Evolutionary conservation across 2,888 invertebrate genomes (phyloP).

Genomic region (Sesia apiformis): DNA sequence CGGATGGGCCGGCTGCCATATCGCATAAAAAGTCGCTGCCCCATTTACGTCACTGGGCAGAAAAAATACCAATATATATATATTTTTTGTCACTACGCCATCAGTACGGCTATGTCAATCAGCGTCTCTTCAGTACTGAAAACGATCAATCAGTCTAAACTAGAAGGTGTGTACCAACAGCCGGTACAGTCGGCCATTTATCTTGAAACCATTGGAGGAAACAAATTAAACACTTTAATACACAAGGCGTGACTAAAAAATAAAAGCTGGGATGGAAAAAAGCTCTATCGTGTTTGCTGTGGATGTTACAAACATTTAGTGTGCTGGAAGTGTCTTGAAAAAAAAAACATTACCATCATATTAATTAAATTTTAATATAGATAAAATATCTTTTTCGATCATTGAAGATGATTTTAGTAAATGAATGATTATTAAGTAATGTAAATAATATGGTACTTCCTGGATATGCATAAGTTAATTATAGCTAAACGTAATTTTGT

Average conservation of each 20-base stretch:
- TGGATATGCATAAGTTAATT: too few relatives aligned
- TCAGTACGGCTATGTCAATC: conserved; percentile 43
- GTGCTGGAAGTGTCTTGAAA: neutral
- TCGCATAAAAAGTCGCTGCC: neutral
- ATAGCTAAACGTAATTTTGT: too few relatives aligned
- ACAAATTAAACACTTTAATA: conserved; percentile 73
- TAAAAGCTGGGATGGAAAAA: conserved; percentile 10
- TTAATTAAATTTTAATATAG: too few relatives aligned
- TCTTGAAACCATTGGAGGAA: conserved; percentile 46
- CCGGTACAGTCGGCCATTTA: conserved; percentile 28
- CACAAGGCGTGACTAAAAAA: conserved; percentile 68
- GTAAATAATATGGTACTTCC: too few relatives aligned
- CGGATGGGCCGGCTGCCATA: neutral
- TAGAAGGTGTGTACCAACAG: conserved; percentile 32
- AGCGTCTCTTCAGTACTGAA: conserved; percentile 30
- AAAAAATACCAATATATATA: neutral
- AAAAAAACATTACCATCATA: too few relatives aligned
- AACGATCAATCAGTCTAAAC: conserved; percentile 40
- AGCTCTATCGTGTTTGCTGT: conserved; percentile 21
- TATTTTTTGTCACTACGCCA: conserved; percentile 2
- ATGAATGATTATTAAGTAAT: too few relatives aligned
- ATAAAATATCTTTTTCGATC: too few relatives aligned
- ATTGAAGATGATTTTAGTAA: too few relatives aligned
- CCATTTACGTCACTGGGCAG: neutral
- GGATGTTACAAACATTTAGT: conserved; percentile 6